A percentile compares a stretch with the other conserved stretches of the same genome.
These are phyloP conservation scores for Nasonovia ribisnigri DNA, from an alignment of 2,888 invertebrate species.

Conservation along the genomic window DNA sequence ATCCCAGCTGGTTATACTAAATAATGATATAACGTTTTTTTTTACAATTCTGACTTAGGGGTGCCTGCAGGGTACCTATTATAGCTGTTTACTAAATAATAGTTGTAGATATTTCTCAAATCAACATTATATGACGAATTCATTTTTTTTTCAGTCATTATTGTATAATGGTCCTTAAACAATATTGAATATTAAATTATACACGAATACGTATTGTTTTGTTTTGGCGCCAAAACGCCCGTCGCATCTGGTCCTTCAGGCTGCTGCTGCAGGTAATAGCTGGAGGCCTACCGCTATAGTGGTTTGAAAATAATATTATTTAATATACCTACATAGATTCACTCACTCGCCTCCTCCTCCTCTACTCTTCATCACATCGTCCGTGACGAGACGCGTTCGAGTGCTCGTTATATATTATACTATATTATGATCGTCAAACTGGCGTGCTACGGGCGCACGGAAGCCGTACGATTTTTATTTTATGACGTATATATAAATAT, in stretches of 20 bases:
- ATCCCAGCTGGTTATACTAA: no score
- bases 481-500: background rate
- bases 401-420: background rate
- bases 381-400: background rate
- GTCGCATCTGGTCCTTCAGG: no score
- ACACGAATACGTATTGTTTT: background rate
- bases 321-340: background rate
- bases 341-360: background rate
- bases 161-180: background rate
- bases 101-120: no score
- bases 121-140: no score
- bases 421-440: background rate
- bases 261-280: background rate
- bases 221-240: background rate
- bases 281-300: background rate
- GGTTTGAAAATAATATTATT: background rate
- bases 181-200: background rate
- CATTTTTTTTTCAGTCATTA: no score
- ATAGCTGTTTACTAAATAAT: no score
- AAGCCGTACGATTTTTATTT: constrained; percentile 2
- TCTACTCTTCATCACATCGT: background rate
- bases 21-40: no score
- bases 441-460: background rate
- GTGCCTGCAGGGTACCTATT: no score
- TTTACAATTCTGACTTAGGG: no score